Evolutionary conservation across 2,113 vertebrate genomes (phyloP), one percentile per base, ranked within the genome.

Genomic region (Leuciscus idus): DNA sequence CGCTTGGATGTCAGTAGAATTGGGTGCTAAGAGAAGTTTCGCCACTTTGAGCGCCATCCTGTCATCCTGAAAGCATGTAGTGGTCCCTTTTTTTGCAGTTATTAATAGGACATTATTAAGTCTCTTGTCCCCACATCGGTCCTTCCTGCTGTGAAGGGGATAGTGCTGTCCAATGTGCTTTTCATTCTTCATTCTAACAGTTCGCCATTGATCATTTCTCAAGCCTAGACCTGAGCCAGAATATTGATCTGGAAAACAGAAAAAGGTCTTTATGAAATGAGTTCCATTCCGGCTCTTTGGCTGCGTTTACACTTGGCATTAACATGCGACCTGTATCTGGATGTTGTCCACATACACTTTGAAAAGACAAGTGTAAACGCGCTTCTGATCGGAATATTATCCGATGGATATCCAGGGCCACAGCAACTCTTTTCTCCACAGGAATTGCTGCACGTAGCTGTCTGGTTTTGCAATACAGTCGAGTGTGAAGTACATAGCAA

Each of bases 181-280:
- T 91, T 87, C 89, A 91, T 92, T 92, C 87, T 85, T 93, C 90
- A 89, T 89, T 75, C 85, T 92, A 91, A 94, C 92, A 89, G 90
- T 85, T 92, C 87, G 7, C 64, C 85, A 93, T 92, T 88, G 91
- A 92, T 93, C 92, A 91, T 89, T 90, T 87, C 89, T 92, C 90
- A 92, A 70, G 81, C 84, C 83, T 86, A 61, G 86, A 62, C 28
- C 86, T 84, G 62, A 52, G 84, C 33, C 73, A 70, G 81, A 76
- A 46, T 89, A 93, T 93, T 48, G 89, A 92, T 91, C 90, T 88
- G 19, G 33, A 57, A 87, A 61, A 61, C 48, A 81, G 84, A 64
- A 81, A 89, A 85, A 82, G 75, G 88, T 87, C 90, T 86, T 90
- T 86, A 61, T 89, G 86, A 87, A 90, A 88, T 85, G 77, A 64